Evolutionary conservation across 2,888 invertebrate genomes (phyloP), one percentile per base, ranked within the genome.

Genomic region (Phalangium opilio): DNA sequence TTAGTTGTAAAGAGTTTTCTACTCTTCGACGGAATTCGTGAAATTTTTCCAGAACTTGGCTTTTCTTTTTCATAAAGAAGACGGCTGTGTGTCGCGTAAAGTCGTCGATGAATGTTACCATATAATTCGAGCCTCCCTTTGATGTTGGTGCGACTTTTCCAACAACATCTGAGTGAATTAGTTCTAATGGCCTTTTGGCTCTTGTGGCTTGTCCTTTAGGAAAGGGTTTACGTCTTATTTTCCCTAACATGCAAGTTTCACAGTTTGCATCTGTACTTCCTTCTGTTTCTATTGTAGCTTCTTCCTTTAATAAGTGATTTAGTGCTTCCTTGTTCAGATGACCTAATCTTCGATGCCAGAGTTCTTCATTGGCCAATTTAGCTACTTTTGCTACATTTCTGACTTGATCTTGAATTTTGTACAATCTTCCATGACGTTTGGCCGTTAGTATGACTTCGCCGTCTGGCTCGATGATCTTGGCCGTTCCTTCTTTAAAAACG

Each of bases 131-230:
- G 1, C 43, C 48, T n/a, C 44, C 48, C 10, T 38, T 12, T 1
- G 43, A 47, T 39, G 39, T 14, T 17, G 44, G 34, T 17, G 48
- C 17, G 32, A 48, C 44, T 21, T 44, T 39, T 1, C 48, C 44
- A 33, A 35, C 43, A 39, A 43, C 40, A 34, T 47, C 47, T 39
- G 47, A 27, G 17, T 43, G 47, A 3, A 47, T 39, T 17, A 43
- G 17, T 27, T 47, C 47, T 2, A 47, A 33, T 3, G 39, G 14
- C 3, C 43, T 33, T 17, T 47, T 43, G 19, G 47, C 39, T 35
- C n/a, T 12, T 41, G 19, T 47, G n/a, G 15, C 36, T 1, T 41
- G 20, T 19, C 35, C 14, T 33, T 39, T 43, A 15, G 43, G 33
- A 21, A 47, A 47, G 7, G 18, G 21, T n/a, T 47, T 36, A 11